phyloP scores from a whole-genome alignment of 2,888 invertebrate species.

The Macrosiphum euphorbiae region DNA sequence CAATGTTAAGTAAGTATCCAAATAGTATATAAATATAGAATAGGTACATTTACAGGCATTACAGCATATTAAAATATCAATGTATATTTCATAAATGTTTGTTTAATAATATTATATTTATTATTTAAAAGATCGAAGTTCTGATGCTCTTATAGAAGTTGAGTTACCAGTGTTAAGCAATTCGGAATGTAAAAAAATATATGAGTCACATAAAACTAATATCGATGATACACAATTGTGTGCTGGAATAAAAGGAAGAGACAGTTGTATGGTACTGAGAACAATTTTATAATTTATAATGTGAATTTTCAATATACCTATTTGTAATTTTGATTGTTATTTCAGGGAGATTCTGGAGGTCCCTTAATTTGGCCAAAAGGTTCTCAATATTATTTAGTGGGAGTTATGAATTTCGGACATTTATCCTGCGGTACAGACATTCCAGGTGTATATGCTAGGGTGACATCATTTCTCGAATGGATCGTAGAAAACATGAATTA shows the following conservation, averaged over 20 bases:
- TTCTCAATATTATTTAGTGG: conserved; percentile 75
- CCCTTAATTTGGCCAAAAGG: conserved; percentile 71
- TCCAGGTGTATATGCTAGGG: conserved; percentile 81
- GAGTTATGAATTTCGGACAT: conserved; percentile 78
- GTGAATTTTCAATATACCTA: neutral
- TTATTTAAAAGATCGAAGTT: conserved; percentile 77
- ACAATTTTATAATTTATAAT: neutral
- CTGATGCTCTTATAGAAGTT: conserved; percentile 77
- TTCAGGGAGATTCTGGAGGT: conserved; percentile 74
- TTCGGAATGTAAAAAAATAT: conserved; percentile 75
- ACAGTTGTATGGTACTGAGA: conserved; percentile 78
- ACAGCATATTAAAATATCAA: neutral
- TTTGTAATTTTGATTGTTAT: conserved; percentile 45
- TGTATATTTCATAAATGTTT: neutral
- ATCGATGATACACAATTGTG: conserved; percentile 74
- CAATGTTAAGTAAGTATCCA: conserved; percentile 77
- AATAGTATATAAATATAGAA: neutral
- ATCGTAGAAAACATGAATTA: conserved; percentile 70
- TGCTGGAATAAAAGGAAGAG: conserved; percentile 77
- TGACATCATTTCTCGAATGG: conserved; percentile 79
- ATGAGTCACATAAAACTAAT: conserved; percentile 71
- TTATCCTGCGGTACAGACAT: conserved; percentile 74
- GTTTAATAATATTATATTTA: neutral
- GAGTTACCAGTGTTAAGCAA: conserved; percentile 80
- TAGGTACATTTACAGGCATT: neutral